Base-by-base conservation (phyloP, 2,113 vertebrate species). In the Peromyscus maniculatus region DNA sequence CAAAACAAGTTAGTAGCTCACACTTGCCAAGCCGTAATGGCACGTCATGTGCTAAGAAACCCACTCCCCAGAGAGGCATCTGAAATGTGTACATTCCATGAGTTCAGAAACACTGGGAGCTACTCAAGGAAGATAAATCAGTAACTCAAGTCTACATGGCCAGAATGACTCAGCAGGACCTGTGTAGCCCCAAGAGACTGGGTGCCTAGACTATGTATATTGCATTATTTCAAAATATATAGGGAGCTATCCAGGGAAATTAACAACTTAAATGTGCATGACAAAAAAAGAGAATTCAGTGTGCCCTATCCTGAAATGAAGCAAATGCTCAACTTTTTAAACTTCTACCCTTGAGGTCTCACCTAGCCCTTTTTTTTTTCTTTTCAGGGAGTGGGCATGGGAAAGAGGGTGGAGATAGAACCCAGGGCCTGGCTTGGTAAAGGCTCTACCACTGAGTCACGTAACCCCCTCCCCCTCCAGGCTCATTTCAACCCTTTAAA, bases 151-250 rank as follows among this genome's bases (percentile, higher is more conserved):
- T n/a, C 8, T 22, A 28, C 87, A 74, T 57, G 49, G 8, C 1
- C 33, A 72, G 15, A 89, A 74, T 72, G 86, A 71, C 86, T 87
- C 46, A 69, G 86, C 66, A 52, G 28, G 31, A 71, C 71, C 86
- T 88, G 31, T 69, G 46, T 24, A 24, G 36, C 86, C 66, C 6
- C 66, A 26, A 36, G 55, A 92, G 71, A 87, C 74, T 92, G 64
- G 19, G 31, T 57, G 8, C 72, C 64, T 64, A 11, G 91, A 95
- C 43, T 89, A 92, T 93, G 88, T 89, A 82, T 31, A 77, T 88
- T 77, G 57, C 79, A 80, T 91, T 84, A 64, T 91, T 97, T 96
- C 84, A 93, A 10, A 46, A 79, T 17, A 52, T 39, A 24, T 89
- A n/a, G 39, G 49, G 33, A 64, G 69, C 49, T 91, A 91, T 46